These are phyloP conservation scores for Agrilus cyanescens DNA, from an alignment of 2,888 invertebrate genomes.

Conservation along the genomic window DNA sequence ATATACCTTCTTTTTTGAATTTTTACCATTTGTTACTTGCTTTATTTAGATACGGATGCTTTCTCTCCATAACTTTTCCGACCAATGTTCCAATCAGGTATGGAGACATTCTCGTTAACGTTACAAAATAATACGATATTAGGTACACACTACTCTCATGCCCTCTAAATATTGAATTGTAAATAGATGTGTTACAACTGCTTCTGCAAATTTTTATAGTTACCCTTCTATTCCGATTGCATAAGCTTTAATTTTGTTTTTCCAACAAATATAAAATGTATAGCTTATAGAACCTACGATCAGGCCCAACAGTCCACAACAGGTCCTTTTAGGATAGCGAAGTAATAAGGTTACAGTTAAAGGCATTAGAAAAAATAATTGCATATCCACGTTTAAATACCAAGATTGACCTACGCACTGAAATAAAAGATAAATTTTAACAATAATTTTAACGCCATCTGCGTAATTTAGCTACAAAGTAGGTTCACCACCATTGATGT, in stretches of 20 bases:
- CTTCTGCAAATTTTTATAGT: not conserved
- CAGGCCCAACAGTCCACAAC: constrained; percentile 4
- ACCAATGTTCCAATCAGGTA: constrained; percentile 16
- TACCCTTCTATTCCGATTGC: constrained; percentile 2
- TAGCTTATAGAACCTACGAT: constrained; percentile 6
- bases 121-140: constrained; percentile 12
- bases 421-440: constrained; percentile 10
- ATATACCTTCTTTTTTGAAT: too few relatives aligned
- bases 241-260: constrained; percentile 7
- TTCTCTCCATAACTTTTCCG: not conserved
- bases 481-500: too few relatives aligned
- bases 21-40: too few relatives aligned
- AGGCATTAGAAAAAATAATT: constrained; percentile 27
- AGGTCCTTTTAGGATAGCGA: constrained; percentile 9
- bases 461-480: too few relatives aligned
- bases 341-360: constrained; percentile 23
- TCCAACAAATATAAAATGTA: constrained; percentile 7
- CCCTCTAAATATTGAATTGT: too few relatives aligned
- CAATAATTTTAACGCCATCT: too few relatives aligned
- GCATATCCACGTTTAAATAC: constrained; percentile 31
- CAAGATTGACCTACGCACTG: constrained; percentile 29
- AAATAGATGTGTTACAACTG: too few relatives aligned
- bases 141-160: not conserved
- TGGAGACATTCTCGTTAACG: constrained; percentile 15
- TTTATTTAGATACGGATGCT: too few relatives aligned